Conservation (phyloP, 2,797 vertebrate genomes). For the Gallinago nigripennis region DNA sequence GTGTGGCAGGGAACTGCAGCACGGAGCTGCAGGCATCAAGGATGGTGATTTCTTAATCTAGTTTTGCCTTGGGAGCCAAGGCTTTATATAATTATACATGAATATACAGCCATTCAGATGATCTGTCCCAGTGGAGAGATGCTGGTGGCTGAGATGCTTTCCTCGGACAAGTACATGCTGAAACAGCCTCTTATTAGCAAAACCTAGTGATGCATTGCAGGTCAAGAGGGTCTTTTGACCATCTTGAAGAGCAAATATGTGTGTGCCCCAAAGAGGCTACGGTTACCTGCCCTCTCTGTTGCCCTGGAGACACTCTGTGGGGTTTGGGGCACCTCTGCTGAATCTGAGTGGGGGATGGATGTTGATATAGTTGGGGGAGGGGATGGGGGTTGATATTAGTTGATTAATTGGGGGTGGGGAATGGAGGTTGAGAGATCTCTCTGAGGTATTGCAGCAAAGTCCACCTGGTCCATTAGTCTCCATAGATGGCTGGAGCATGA, state of each 20-base stretch:
- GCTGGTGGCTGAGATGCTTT: rapidly evolving
- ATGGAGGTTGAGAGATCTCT: rapidly evolving
- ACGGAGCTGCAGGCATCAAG: neutral
- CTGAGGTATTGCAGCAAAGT: neutral
- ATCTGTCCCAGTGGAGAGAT: neutral
- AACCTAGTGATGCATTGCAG: neutral
- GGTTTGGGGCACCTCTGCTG: neutral
- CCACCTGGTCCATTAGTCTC: neutral
- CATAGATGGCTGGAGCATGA: neutral
- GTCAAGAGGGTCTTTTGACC: neutral
- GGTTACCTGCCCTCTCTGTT: too few relatives aligned
- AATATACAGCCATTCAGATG: neutral
- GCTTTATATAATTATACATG: rapidly evolving
- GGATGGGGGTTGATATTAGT: rapidly evolving
- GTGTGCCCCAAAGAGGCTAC: neutral
- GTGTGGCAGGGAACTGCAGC: neutral
- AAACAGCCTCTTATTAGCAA: neutral
- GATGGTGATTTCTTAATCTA: neutral
- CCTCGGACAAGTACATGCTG: rapidly evolving
- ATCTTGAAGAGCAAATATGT: neutral
- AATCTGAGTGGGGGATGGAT: neutral
- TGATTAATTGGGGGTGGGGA: rapidly evolving
- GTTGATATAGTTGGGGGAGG: rapidly evolving
- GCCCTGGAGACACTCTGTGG: neutral
- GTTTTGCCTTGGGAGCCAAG: neutral